Percentiles rank a stretch among this genome's conserved stretches.
Evolutionary conservation across 2,113 vertebrate genomes (phyloP).

Genomic region (Coryphaenoides rupestris): DNA sequence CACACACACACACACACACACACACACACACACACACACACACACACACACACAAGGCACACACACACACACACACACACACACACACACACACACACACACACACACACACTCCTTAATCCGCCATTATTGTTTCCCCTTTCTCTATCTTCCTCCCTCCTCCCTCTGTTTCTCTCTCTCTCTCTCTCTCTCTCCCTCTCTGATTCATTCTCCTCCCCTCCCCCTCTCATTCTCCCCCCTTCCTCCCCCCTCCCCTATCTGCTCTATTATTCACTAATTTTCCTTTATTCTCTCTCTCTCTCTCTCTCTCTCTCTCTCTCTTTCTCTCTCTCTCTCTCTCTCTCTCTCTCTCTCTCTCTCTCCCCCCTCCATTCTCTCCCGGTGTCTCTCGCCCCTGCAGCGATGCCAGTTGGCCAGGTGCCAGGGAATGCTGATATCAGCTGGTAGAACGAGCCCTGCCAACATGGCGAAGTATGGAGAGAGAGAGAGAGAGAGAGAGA

Average conservation of each 20-base stretch:
- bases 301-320: constrained; percentile 27
- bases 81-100: constrained; percentile 15
- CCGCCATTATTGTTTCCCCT: constrained; percentile 60
- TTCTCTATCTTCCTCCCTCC: constrained; percentile 3
- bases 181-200: background rate
- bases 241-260: too few species aligned
- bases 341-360: constrained; percentile 10
- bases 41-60: constrained; percentile 32
- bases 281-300: constrained; percentile 7
- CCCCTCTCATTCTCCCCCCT: too few species aligned
- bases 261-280: too few species aligned
- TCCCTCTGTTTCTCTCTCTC: background rate
- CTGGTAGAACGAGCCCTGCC: constrained; percentile 75
- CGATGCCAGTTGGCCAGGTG: too few species aligned
- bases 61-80: constrained; percentile 9
- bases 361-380: constrained; percentile 33
- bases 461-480: constrained; percentile 67
- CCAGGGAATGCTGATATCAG: constrained; percentile 85
- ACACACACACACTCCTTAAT: constrained; percentile 51
- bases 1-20: constrained; percentile 13
- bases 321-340: constrained; percentile 37
- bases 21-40: constrained; percentile 23
- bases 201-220: too few species aligned
- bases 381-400: constrained; percentile 27
- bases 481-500: constrained; percentile 48